A percentile compares a stretch with the other conserved stretches of the same genome.
Evolutionary conservation across 2,888 invertebrate species (phyloP).

Genomic region (Nebria brevicollis): DNA sequence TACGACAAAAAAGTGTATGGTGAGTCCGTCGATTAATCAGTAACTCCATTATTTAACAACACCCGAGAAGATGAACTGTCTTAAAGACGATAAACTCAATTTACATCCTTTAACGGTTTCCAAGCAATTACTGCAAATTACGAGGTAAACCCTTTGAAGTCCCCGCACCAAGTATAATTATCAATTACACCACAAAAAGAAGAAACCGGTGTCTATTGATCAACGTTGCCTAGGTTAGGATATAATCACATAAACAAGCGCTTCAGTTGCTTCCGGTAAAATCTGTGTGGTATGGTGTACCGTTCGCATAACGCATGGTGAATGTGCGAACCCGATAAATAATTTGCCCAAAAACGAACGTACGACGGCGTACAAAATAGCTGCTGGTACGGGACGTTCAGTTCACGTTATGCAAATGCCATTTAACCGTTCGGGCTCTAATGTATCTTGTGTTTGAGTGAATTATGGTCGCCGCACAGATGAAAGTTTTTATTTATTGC

Average conservation of each 20-base stretch:
- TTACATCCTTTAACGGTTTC: constrained; percentile 33
- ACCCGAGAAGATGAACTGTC: neutral
- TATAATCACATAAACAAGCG: neutral
- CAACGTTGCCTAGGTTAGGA: neutral
- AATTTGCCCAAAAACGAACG: constrained; percentile 30
- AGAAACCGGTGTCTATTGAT: constrained; percentile 29
- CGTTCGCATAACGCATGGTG: constrained; percentile 8
- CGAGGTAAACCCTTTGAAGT: constrained; percentile 32
- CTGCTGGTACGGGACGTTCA: neutral
- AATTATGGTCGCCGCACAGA: constrained; percentile 31
- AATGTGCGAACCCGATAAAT: constrained; percentile 13
- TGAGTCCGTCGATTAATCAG: constrained; percentile 14
- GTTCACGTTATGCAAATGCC: constrained; percentile 40
- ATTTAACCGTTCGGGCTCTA: constrained; percentile 35
- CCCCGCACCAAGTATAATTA: constrained; percentile 27
- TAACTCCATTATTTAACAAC: neutral
- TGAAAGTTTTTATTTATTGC: constrained; percentile 45
- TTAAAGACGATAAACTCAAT: constrained; percentile 18
- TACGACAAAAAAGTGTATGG: neutral
- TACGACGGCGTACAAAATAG: constrained; percentile 29
- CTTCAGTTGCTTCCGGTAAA: neutral
- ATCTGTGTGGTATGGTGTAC: neutral
- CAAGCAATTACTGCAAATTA: constrained; percentile 40
- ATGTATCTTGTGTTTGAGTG: constrained; percentile 43
- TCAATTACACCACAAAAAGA: constrained; percentile 34